Evolutionary conservation across 2,888 invertebrate species (phyloP), one percentile per base, ranked within the genome.

Genomic region (Epiblema foenella): DNA sequence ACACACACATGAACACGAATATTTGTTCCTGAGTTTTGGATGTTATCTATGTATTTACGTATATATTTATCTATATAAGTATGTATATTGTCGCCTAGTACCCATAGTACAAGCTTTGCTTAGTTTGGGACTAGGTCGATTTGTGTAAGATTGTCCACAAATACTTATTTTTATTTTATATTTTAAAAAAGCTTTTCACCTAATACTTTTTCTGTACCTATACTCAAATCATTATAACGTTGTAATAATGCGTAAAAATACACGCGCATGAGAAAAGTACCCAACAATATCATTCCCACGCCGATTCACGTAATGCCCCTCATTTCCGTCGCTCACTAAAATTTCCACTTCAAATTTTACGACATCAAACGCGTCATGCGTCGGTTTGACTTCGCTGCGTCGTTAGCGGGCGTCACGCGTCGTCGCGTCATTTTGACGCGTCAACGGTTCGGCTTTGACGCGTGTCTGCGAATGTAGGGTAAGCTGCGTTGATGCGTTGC

Each of bases 381-480:
- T 52, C 70, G 70, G 46, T 59, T 49, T 66, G 52, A n/a, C 66
- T 62, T 62, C 62, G 62, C 42, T 60, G 66, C 66, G 66, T 67
- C 66, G 39, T 56, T 37, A 69, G 49, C 49, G 60, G 42, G 70
- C 70, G 70, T 66, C 59, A 70, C 70, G 69, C 64, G 64, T 65
- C 69, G 64, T 24, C 37, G 65, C 65, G 65, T 60, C 70, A 60
- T 70, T 70, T 67, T 62, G 67, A 54, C 70, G 70, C 66, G 56
- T 60, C 66, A 66, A 66, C 59, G 70, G 20, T 18, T 52, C 51
- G 51, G 52, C 52, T 70, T 66, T 70, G 70, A 60, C 60, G 70
- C 69, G 69, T 69, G 56, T 57, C 63, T 63, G 51, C 29, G 37
- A 54, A n/a, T 37, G 39, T 59, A 11, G 29, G 60, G 46, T 60